Base-by-base conservation (phyloP, 2,888 invertebrate genomes). In the Tenthredo distinguenda region DNA sequence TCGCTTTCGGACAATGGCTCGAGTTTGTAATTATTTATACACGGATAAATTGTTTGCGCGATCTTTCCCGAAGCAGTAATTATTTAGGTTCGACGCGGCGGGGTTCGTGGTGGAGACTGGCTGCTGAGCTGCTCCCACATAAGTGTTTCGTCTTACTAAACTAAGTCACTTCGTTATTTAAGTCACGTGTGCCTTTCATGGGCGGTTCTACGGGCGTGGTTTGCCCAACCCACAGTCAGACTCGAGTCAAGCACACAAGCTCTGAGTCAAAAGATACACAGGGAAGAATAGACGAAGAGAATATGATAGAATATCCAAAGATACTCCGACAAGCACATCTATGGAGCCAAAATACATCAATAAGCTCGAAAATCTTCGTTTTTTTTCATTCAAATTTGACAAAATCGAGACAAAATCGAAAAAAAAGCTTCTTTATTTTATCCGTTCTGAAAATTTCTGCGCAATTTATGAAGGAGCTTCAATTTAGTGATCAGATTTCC, bases 41-140 rank as follows among this genome's bases (percentile, higher is more conserved):
- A 84, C 76, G 72, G 34, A 68, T 85, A 85, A 85, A 85, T 85
- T 85, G 85, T 85, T 85, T 85, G 84, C 82, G 76, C 85, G 71
- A 83, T 85, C 79, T 85, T 83, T 43, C 15, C 85, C 34, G 62
- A 31, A 34, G 47, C 18, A 47, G 50, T 84, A 85, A 85, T 85
- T 85, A 76, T 85, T 85, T 85, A 76, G 82, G 85, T 85, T 84
- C 84, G 85, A 85, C 83, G 84, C 85, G 85, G 76, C 81, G 85
- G 85, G 82, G 85, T 84, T 85, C 83, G 84, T 65, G 12, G 83
- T 72, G 43, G 50, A 83, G 84, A 85, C 85, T 85, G 85, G 74
- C 84, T 76, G 85, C 74, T 58, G 86, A 87, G 91, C 90, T 89
- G 90, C 91, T 91, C 90, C 47, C 83, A 62, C 81, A 81, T 81